These are phyloP conservation scores for Contarinia nasturtii DNA, from an alignment of 1,140 invertebrate genomes.

Conservation along the genomic window DNA sequence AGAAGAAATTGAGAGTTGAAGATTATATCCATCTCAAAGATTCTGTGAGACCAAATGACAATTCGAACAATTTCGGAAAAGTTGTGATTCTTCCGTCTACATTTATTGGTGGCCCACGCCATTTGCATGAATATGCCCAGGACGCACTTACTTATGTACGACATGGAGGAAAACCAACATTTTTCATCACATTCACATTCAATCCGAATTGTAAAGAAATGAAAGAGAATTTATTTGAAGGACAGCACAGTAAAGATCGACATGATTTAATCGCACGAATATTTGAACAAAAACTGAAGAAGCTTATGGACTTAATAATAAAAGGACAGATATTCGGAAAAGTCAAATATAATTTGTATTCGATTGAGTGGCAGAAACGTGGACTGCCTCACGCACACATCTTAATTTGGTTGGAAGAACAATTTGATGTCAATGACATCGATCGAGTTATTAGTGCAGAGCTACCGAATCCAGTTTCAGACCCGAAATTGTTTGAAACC, in stretches of 20 bases:
- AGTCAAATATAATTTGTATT: slow-evolving; percentile 23
- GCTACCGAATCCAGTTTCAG: slow-evolving; percentile 24
- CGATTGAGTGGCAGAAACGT: slow-evolving; percentile 30
- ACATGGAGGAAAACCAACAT: slow-evolving; percentile 6
- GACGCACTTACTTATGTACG: slow-evolving; percentile 24
- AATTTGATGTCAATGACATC: slow-evolving; percentile 23
- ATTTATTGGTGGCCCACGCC: slow-evolving; percentile 22
- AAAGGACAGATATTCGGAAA: slow-evolving; percentile 16
- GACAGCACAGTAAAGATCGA: slow-evolving; percentile 2
- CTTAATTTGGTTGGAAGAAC: slow-evolving; percentile 18
- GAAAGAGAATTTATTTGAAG: no score
- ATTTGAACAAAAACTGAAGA: slow-evolving; percentile 18
- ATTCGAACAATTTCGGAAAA: slow-evolving; percentile 6
- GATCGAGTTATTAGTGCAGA: slow-evolving; percentile 30
- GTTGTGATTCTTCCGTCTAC: slow-evolving; percentile 24
- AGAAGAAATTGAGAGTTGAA: slow-evolving; percentile 13
- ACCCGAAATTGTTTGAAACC: slow-evolving; percentile 21
- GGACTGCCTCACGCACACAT: slow-evolving; percentile 27
- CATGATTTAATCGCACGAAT: slow-evolving; percentile 19
- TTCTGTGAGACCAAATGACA: slow-evolving; percentile 10
- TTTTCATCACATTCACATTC: no score
- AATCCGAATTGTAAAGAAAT: no score
- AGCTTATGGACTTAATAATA: slow-evolving; percentile 12
- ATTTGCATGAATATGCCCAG: slow-evolving; percentile 25
- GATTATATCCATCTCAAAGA: slow-evolving; percentile 15